Percentiles rank a stretch among this genome's conserved stretches.
These are phyloP conservation scores for Amblyraja radiata DNA, from an alignment of 2,797 vertebrate genomes.

Conservation along the genomic window DNA sequence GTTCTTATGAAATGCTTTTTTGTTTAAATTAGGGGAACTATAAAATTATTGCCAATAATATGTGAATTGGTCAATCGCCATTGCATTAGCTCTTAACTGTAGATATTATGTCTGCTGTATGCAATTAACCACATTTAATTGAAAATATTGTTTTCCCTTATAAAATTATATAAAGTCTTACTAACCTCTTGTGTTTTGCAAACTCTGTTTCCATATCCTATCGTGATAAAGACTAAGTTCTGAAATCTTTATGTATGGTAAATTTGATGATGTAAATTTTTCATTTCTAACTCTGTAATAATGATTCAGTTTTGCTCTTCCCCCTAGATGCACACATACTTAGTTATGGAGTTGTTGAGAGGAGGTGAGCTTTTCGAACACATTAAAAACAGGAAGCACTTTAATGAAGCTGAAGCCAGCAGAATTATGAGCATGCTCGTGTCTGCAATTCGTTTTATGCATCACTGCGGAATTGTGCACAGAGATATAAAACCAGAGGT, in stretches of 20 bases:
- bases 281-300: not conserved
- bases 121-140: not conserved
- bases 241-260: not conserved
- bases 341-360: constrained; percentile 25
- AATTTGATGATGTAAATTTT: not conserved
- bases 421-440: constrained; percentile 20
- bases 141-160: not conserved
- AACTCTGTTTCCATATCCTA: not conserved
- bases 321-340: constrained; percentile 18
- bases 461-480: constrained; percentile 26
- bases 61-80: not conserved
- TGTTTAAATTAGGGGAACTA: not conserved
- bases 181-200: not conserved
- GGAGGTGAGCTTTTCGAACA: constrained; percentile 17
- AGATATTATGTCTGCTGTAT: not conserved
- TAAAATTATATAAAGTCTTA: not conserved
- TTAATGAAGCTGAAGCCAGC: constrained; percentile 34
- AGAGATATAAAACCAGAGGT: constrained; percentile 36
- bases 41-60: constrained; percentile 12
- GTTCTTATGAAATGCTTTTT: not conserved
- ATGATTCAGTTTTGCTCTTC: constrained; percentile 2
- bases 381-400: constrained; percentile 34
- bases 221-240: not conserved
- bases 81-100: not conserved
- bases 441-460: constrained; percentile 32